These are phyloP conservation scores for Cerastoderma edule DNA, from an alignment of 2,888 invertebrate genomes.

Conservation along the genomic window DNA sequence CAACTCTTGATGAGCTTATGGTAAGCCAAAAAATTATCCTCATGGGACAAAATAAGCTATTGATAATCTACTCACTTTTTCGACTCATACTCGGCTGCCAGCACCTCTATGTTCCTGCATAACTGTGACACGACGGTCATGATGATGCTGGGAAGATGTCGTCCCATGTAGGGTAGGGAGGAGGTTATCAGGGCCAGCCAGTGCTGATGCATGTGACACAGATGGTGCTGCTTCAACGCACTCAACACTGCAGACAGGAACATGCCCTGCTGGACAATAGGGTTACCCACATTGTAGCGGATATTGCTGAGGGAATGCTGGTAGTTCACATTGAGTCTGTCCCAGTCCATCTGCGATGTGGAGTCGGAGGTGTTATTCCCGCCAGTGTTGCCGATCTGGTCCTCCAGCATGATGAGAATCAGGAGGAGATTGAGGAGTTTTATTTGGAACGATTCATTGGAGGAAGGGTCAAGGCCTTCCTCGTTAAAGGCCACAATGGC, in stretches of 20 bases:
- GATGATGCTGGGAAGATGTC: conserved; percentile 90
- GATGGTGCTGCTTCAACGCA: conserved; percentile 89
- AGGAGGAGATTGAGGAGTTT: conserved; percentile 86
- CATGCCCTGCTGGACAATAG: conserved; percentile 89
- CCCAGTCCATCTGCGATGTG: conserved; percentile 82
- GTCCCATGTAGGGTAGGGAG: conserved; percentile 91
- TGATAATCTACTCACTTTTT: conserved; percentile 15
- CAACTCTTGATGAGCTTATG: too few species aligned
- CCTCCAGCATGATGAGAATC: conserved; percentile 90
- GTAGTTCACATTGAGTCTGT: conserved; percentile 76
- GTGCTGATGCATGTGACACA: conserved; percentile 90
- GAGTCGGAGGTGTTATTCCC: conserved; percentile 34
- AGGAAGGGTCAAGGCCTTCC: conserved; percentile 74
- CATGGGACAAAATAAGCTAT: too few species aligned
- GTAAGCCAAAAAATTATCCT: too few species aligned
- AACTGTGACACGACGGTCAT: conserved; percentile 92
- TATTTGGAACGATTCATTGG: conserved; percentile 82
- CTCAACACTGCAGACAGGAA: conserved; percentile 91
- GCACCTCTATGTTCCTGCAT: conserved; percentile 90
- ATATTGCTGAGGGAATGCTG: conserved; percentile 74
- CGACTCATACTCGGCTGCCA: conserved; percentile 83
- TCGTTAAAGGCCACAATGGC: conserved; percentile 91
- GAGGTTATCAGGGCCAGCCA: conserved; percentile 93
- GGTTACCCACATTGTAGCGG: conserved; percentile 74
- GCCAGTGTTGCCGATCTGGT: conserved; percentile 86